phyloP scores from a whole-genome alignment of 2,888 invertebrate species.

The Polydrusus pterygomalis region DNA sequence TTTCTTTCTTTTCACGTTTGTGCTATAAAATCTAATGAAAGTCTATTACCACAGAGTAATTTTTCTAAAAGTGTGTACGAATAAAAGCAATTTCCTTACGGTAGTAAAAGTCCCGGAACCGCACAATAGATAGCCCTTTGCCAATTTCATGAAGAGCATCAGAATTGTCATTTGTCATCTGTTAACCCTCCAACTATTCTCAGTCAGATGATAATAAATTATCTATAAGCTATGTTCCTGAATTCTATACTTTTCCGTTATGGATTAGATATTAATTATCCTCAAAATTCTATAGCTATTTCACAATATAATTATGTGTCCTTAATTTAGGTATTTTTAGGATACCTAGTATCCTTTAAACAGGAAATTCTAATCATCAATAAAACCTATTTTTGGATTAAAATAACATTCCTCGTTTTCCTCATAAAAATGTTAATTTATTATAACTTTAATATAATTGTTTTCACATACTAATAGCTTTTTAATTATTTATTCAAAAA shows the following conservation, averaged over 20 bases:
- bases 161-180: constrained; percentile 34
- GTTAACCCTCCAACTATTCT: constrained; percentile 22
- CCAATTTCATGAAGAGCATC: constrained; percentile 32
- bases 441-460: too few species aligned
- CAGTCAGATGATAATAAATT: constrained; percentile 25
- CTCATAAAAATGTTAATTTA: too few species aligned
- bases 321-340: too few species aligned
- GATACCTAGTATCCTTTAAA: too few species aligned
- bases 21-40: constrained; percentile 2
- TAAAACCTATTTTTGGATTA: too few species aligned
- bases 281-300: too few species aligned
- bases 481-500: too few species aligned
- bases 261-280: neutral
- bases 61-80: constrained; percentile 9
- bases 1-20: neutral
- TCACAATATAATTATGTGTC: too few species aligned
- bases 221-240: neutral
- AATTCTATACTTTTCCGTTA: neutral
- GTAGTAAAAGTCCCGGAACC: constrained; percentile 24
- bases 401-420: too few species aligned
- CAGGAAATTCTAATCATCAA: too few species aligned
- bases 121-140: constrained; percentile 30
- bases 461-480: too few species aligned
- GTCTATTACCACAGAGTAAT: constrained; percentile 8
- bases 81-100: constrained; percentile 22